phyloP scores from a whole-genome alignment of 2,888 invertebrate genomes.

The Plutella xylostella region DNA sequence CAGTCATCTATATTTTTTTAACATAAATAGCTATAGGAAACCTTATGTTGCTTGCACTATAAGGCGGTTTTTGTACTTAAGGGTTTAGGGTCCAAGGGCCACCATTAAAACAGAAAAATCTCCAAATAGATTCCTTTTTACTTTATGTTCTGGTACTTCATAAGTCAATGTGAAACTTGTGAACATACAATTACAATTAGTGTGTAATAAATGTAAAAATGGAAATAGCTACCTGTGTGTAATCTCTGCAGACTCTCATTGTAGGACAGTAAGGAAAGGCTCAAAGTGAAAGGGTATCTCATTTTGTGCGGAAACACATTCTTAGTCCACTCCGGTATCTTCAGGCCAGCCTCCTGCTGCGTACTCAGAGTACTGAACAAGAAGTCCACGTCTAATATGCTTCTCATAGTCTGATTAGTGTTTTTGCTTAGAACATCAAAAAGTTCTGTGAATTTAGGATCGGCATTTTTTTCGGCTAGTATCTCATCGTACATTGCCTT shows the following conservation, averaged over 20 bases:
- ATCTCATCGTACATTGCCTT: constrained; percentile 57
- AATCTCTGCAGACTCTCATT: constrained; percentile 77
- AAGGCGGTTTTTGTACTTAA: no score
- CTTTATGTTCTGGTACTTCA: no score
- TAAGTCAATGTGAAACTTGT: no score
- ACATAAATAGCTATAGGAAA: no score
- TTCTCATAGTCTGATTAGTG: constrained; percentile 56
- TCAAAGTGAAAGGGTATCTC: constrained; percentile 74
- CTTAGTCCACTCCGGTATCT: constrained; percentile 81
- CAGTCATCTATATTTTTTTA: no score
- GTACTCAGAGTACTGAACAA: constrained; percentile 79
- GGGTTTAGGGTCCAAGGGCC: no score
- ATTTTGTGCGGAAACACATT: constrained; percentile 77
- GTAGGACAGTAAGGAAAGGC: constrained; percentile 77
- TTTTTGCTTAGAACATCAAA: constrained; percentile 72
- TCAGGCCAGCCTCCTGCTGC: constrained; percentile 71
- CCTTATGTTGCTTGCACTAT: no score
- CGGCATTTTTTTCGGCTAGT: constrained; percentile 53
- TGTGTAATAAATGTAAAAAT: no score
- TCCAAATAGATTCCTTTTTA: no score
- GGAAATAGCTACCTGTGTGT: constrained; percentile 73
- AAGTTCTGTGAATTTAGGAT: constrained; percentile 70
- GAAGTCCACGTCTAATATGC: constrained; percentile 76
- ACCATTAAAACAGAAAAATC: no score
- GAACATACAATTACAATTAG: no score